These are phyloP conservation scores for Lasioglossum villosulum DNA, from an alignment of 2,888 invertebrate genomes.

Conservation along the genomic window DNA sequence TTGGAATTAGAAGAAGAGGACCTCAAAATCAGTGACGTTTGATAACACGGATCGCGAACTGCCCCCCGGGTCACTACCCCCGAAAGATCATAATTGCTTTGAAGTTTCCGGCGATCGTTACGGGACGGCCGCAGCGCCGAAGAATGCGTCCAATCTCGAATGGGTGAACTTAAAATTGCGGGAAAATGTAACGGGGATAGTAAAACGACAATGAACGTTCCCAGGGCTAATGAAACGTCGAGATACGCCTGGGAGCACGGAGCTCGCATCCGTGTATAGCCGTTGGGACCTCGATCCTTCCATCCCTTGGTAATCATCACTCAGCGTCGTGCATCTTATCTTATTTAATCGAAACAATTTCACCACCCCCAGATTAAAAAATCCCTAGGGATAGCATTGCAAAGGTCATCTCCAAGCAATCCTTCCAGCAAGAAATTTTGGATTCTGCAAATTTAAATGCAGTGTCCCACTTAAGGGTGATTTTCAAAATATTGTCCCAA, in stretches of 20 bases:
- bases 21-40: not conserved
- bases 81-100: constrained; percentile 36
- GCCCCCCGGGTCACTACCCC: not conserved
- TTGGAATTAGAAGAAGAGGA: not conserved
- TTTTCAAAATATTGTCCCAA: too few species aligned
- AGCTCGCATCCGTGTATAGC: not conserved
- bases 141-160: constrained; percentile 52
- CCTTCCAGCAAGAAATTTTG: not conserved
- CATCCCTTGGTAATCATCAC: constrained; percentile 23
- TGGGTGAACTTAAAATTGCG: constrained; percentile 50
- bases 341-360: not conserved
- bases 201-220: constrained; percentile 51
- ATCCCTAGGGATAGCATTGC: not conserved
- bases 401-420: not conserved
- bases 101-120: constrained; percentile 26
- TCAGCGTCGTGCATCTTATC: not conserved
- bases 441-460: not conserved
- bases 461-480: too few species aligned
- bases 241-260: constrained; percentile 31
- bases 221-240: constrained; percentile 48
- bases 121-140: not conserved
- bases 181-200: constrained; percentile 55
- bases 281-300: constrained; percentile 18
- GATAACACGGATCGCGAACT: not conserved
- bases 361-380: not conserved